Percentiles rank a stretch among this genome's conserved stretches.
phyloP scores from a whole-genome alignment of 2,797 vertebrate species.

The Zalophus californianus region DNA sequence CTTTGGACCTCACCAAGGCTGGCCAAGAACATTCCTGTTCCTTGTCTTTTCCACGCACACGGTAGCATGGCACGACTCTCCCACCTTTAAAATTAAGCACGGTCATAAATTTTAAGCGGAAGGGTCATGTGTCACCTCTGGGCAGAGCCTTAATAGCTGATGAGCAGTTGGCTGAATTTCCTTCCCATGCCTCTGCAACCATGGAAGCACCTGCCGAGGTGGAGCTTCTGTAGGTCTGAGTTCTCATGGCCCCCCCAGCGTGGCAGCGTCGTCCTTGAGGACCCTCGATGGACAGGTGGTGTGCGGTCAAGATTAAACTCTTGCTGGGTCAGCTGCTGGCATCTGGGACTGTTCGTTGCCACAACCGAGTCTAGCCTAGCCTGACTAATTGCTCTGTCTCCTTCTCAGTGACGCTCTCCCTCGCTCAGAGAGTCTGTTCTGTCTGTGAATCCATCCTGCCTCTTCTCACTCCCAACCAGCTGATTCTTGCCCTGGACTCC shows the following conservation, averaged over 20 bases:
- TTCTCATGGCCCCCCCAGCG: neutral
- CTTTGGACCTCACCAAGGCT: neutral
- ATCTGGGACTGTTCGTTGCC: neutral
- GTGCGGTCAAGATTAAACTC: neutral
- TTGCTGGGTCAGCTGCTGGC: neutral
- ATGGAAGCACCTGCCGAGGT: fast-evolving
- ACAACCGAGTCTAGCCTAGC: neutral
- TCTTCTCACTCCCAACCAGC: neutral
- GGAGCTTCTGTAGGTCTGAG: neutral
- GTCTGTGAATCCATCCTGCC: neutral
- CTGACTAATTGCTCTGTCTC: neutral
- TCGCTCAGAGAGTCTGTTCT: neutral
- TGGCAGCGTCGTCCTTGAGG: neutral
- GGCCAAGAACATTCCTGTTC: neutral
- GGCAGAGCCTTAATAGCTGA: neutral
- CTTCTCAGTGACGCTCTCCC: neutral
- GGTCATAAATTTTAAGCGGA: neutral
- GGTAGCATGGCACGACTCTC: fast-evolving
- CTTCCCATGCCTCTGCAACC: neutral
- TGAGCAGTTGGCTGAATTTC: neutral
- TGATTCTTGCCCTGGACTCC: neutral
- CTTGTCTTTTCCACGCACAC: neutral
- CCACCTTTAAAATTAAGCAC: neutral
- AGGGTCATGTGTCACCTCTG: neutral
- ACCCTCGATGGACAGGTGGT: neutral